Conservation (phyloP, 2,113 vertebrate species). For the Tragelaphus imberbis region DNA sequence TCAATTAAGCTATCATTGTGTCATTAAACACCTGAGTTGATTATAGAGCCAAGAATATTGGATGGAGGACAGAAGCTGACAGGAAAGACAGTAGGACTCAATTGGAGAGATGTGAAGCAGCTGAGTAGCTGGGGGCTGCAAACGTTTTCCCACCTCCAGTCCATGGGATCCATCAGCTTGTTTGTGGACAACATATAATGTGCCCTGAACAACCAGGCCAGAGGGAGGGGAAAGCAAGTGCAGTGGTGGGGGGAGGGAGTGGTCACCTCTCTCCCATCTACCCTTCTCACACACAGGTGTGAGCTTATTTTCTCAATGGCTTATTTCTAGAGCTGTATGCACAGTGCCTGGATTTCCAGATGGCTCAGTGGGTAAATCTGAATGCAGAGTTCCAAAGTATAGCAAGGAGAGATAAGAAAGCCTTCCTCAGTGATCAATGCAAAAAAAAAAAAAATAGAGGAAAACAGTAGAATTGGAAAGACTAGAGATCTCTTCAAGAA, state of each 20-base stretch:
- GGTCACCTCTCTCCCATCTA: not conserved
- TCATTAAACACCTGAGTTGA: constrained; percentile 37
- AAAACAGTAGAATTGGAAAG: not conserved
- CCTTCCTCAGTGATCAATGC: not conserved
- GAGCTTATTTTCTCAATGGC: not conserved
- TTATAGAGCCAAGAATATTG: constrained; percentile 10
- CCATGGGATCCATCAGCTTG: not conserved
- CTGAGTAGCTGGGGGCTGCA: not conserved
- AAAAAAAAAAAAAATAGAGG: not conserved
- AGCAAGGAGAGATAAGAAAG: not conserved
- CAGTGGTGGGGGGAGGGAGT: not conserved
- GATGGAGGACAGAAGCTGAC: not conserved
- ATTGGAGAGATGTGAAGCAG: not conserved
- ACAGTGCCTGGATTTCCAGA: not conserved
- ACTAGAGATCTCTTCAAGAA: not conserved
- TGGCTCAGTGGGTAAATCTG: not conserved
- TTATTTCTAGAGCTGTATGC: not conserved
- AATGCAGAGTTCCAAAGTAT: not conserved
- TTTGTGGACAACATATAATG: not conserved
- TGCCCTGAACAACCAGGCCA: not conserved
- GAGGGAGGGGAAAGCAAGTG: not conserved
- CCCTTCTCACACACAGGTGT: not conserved
- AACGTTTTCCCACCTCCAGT: not conserved
- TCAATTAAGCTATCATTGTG: constrained; percentile 39
- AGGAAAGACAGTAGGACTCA: not conserved